These are phyloP conservation scores for Sinocyclocheilus rhinocerous DNA, from an alignment of 2,113 vertebrate genomes.

Conservation along the genomic window DNA sequence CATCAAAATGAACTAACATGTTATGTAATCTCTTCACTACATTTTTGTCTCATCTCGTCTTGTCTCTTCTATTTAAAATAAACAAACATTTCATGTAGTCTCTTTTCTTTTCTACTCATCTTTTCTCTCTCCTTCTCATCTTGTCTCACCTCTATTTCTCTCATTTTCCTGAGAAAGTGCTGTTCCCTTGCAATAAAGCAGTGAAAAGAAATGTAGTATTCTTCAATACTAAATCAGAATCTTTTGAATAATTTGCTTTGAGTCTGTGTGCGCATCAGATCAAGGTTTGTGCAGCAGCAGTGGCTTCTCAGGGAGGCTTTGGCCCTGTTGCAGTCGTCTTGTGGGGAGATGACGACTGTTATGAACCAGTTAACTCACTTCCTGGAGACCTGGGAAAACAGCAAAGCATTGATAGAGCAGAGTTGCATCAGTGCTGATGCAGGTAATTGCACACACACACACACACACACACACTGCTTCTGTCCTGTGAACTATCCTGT, in stretches of 20 bases:
- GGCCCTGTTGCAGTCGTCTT: slow-evolving; percentile 16
- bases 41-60: too few relatives aligned
- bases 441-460: slow-evolving; percentile 40
- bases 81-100: too few relatives aligned
- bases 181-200: background rate
- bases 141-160: background rate
- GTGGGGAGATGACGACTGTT: slow-evolving; percentile 26
- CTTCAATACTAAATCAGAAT: background rate
- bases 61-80: too few relatives aligned
- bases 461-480: background rate
- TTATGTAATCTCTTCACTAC: too few relatives aligned
- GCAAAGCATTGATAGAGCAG: slow-evolving; percentile 45
- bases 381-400: slow-evolving; percentile 33
- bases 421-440: slow-evolving; percentile 36
- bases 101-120: background rate
- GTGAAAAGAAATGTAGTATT: too few relatives aligned
- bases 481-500: background rate
- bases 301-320: slow-evolving; percentile 15
- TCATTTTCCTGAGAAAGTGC: background rate
- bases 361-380: slow-evolving; percentile 37
- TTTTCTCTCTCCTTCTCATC: background rate
- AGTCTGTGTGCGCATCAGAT: slow-evolving; percentile 36
- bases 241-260: background rate
- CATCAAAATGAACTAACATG: too few relatives aligned
- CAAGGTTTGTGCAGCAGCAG: slow-evolving; percentile 41